phyloP scores from a whole-genome alignment of 2,888 invertebrate genomes.

The Tenthredo notha region DNA sequence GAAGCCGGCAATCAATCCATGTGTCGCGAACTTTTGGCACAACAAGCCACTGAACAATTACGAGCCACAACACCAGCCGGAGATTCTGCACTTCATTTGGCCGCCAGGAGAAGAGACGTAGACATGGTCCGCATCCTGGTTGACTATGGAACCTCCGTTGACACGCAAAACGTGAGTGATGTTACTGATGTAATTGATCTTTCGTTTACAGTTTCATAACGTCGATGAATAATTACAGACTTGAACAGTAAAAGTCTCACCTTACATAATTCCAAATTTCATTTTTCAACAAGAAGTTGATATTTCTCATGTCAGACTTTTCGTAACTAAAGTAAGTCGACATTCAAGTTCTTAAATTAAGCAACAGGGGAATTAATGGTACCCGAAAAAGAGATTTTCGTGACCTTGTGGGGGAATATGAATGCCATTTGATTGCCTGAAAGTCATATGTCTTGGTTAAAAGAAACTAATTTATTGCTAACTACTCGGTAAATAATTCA shows the following conservation, averaged over 20 bases:
- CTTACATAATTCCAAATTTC: neutral
- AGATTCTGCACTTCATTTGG: slow-evolving; percentile 96
- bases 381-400: neutral
- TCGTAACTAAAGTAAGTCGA: neutral
- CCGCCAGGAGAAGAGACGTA: slow-evolving; percentile 94
- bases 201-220: neutral
- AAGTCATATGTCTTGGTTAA: neutral
- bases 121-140: slow-evolving; percentile 96
- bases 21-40: slow-evolving; percentile 94
- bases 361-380: neutral
- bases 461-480: slow-evolving; percentile 6
- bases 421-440: neutral
- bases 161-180: slow-evolving; percentile 89
- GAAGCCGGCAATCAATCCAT: slow-evolving; percentile 97
- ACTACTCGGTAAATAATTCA: neutral
- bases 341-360: neutral
- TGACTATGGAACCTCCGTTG: slow-evolving; percentile 95
- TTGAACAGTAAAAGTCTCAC: neutral
- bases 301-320: neutral
- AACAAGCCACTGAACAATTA: slow-evolving; percentile 93
- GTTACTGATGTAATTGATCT: slow-evolving; percentile 47
- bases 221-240: neutral
- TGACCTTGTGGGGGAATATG: neutral
- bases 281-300: neutral
- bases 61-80: slow-evolving; percentile 91